Evolutionary conservation across 2,888 invertebrate genomes (phyloP), one percentile per base, ranked within the genome.

Genomic region (Poecilus cupreus): DNA sequence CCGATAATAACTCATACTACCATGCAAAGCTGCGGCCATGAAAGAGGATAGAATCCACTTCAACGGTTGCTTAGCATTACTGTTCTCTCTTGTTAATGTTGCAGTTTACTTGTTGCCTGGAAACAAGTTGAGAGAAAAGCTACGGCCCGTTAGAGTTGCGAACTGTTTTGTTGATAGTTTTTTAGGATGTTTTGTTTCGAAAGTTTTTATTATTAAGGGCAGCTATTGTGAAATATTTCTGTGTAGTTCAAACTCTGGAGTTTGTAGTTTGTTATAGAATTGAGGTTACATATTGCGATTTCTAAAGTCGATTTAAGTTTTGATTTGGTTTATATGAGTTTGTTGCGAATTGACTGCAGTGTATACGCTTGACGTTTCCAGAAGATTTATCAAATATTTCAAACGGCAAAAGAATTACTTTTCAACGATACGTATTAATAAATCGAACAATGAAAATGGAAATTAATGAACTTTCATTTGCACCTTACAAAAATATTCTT

Each of bases 51-150:
- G 26, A 0, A n/a, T 11, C 43, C 20, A 54, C n/a, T 43, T 54
- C 20, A 18, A 18, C 22, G 60, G 26, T 26, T 60, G 26, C 24
- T 43, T 10, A 68, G 64, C 11, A 51, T 8, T 51, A 51, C 11
- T 13, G 18, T 18, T 20, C 16, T 51, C 18, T 18, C 24, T 11
- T 18, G 16, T 39, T 18, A 37, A 32, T 37, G 37, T 68, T 68
- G 37, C 64, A 68, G 11, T 68, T 68, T 68, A 37, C 64, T 68
- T 68, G 64, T 64, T 64, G 64, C 64, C 64, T 64, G 5, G 32
- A 64, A 37, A 64, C 64, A n/a, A 18, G 13, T 20, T 46, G 10
- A 37, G 8, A 68, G 32, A 32, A 60, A 16, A 26, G 60, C 4
- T n/a, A 2, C 20, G 18, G 18, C 2, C 18, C 18, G 37, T 64